Evolutionary conservation across 1,140 invertebrate genomes (phyloP).

Genomic region (Camponotus floridanus): DNA sequence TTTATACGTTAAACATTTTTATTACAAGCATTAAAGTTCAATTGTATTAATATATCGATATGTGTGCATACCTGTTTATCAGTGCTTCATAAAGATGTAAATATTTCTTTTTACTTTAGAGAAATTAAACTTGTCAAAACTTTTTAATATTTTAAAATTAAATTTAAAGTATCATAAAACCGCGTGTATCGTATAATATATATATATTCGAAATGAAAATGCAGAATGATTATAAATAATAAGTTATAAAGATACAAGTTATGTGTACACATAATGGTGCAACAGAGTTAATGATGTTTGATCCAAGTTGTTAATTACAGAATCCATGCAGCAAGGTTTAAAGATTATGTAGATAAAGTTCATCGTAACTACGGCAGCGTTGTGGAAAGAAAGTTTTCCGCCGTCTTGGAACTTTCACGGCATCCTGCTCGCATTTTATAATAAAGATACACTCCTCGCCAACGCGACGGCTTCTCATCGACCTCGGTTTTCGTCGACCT

Average conservation of each 20-base stretch:
- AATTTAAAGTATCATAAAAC: background rate
- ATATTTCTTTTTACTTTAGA: conserved; percentile 10
- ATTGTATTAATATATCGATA: conserved; percentile 12
- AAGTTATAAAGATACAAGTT: no score
- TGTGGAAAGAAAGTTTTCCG: conserved; percentile 47
- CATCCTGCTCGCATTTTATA: conserved; percentile 49
- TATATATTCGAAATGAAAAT: background rate
- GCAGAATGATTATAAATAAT: background rate
- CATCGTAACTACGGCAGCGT: conserved; percentile 17
- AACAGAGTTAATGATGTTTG: conserved; percentile 48
- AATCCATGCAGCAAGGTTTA: conserved; percentile 39
- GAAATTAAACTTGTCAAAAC: background rate
- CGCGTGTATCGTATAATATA: background rate
- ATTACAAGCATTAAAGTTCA: conserved; percentile 4
- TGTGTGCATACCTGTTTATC: background rate
- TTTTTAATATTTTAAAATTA: background rate
- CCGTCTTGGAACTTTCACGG: conserved; percentile 42
- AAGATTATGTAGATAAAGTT: conserved; percentile 50
- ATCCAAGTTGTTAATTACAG: conserved; percentile 54
- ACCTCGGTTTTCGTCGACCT: conserved; percentile 23
- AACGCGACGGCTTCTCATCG: conserved; percentile 34
- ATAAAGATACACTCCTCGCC: conserved; percentile 51
- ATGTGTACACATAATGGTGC: background rate
- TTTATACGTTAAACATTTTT: conserved; percentile 27
- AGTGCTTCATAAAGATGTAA: conserved; percentile 23